Base-by-base conservation (phyloP, 2,797 vertebrate genomes). In the Erethizon dorsatum region DNA sequence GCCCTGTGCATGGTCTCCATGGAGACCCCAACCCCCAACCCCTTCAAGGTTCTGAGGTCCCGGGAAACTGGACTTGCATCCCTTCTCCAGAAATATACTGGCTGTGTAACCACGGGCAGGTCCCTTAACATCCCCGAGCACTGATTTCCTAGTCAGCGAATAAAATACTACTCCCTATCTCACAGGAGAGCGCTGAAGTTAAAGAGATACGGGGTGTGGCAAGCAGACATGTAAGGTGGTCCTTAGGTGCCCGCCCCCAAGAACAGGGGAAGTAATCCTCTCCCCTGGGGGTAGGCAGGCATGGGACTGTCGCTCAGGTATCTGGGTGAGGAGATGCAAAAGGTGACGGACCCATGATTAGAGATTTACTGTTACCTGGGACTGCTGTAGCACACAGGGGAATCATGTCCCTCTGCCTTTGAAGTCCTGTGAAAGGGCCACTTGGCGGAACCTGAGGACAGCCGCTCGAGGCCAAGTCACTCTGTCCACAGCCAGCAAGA, bases 71-170 rank as follows among this genome's bases (percentile, higher is more conserved):
- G 18, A 67, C 65, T 69, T 78, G 41, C 33, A 67, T 1, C 2
- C 6, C 3, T 11, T 82, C 83, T 80, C 54, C 41, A 59, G 77
- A 90, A 84, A 90, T 5, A 20, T 18, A 24, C 20, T 57, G 65
- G 63, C 31, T 45, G 4, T 47, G 9, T n/a, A 33, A 67, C 20
- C n/a, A 26, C 17, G 33, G 83, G 17, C 13, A 33, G 9, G 2
- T 24, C 37, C 41, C 28, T 86, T 47, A 31, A 65, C 56, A 20
- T 84, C 15, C 63, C 41, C 65, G 11, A 90, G 83, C 47, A 73
- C 69, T 79, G 45, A 54, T 83, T 90, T 95, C 45, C 90, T 75
- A 91, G 79, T 85, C 63, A 50, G 88, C n/a, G 50, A 73, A 93
- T 57, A 89, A 87, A 57, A 52, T 41, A n/a, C 50, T 52, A 77